These are phyloP conservation scores for Phalera bucephala DNA, from an alignment of 2,888 invertebrate genomes.

Conservation along the genomic window DNA sequence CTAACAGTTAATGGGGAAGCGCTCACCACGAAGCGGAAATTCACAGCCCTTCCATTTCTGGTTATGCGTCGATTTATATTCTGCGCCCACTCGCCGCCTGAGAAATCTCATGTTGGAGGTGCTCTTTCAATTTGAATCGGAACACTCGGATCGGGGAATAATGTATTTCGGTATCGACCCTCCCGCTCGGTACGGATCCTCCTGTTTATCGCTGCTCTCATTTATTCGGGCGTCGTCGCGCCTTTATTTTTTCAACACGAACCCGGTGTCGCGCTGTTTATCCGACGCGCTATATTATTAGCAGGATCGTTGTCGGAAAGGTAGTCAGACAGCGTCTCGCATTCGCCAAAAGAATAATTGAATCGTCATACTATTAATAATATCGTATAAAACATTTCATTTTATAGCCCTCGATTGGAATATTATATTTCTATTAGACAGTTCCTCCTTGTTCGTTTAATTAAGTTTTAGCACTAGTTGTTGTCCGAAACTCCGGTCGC, in stretches of 20 bases:
- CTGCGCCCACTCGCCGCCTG: slow-evolving; percentile 81
- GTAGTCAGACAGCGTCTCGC: slow-evolving; percentile 65
- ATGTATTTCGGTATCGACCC: slow-evolving; percentile 83
- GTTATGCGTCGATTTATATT: slow-evolving; percentile 83
- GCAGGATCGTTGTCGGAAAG: slow-evolving; percentile 73
- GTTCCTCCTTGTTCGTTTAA: no score
- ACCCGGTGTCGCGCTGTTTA: slow-evolving; percentile 74
- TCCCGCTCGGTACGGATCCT: slow-evolving; percentile 76
- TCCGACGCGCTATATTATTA: slow-evolving; percentile 72
- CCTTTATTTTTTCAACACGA: slow-evolving; percentile 80
- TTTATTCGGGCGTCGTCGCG: slow-evolving; percentile 81
- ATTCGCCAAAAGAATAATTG: slow-evolving; percentile 63
- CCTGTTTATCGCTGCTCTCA: slow-evolving; percentile 81
- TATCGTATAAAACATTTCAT: no score
- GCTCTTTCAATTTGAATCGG: slow-evolving; percentile 84
- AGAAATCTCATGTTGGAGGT: slow-evolving; percentile 83
- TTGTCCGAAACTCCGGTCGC: no score
- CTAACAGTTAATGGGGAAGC: no score
- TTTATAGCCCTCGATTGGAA: no score
- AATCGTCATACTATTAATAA: no score
- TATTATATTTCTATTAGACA: no score
- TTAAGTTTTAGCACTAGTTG: no score
- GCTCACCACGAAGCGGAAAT: slow-evolving; percentile 73
- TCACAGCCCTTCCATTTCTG: slow-evolving; percentile 79
- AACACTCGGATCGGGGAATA: slow-evolving; percentile 82